Base-by-base conservation (phyloP, 2,888 invertebrate genomes). In the Meghimatium bilineatum region DNA sequence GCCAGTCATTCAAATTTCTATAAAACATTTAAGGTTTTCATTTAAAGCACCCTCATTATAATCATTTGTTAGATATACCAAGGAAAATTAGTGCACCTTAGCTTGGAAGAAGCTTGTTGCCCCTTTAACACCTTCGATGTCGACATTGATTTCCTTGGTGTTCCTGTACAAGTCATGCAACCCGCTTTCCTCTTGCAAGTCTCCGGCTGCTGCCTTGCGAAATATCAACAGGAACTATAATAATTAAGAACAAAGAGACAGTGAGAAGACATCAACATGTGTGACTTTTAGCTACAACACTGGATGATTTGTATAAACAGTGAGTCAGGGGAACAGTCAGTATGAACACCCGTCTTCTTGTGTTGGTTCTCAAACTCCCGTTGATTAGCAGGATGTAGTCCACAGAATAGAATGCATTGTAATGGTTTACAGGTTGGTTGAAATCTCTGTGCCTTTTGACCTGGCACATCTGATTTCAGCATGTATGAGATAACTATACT, bases 21-120 rank as follows among this genome's bases (percentile, higher is more conserved):
- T 52, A 52, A 10, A 10, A 52, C 56, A 52, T 10, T 20, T 17
- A 52, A 52, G 56, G 56, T 20, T 52, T 52, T 52, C 56, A 10
- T 52, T 52, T 10, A 52, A 10, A 52, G 10, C 56, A 17, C 14
- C 14, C 56, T n/a, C n/a, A n/a, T n/a, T n/a, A n/a, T n/a, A n/a
- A n/a, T n/a, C 44, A 44, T n/a, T 3, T 26, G 20, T 67, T 20
- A 32, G 32, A 26, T 5, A 32, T 66, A 75, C 56, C 74, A 84
- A 8, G 12, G 44, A 44, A 5, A 12, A 69, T 32, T 36, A 26
- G 5, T 10, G 0, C 93, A 96, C 96, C 95, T 98, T 98, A 0
- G 98, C 97, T 95, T 98, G 97, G 92, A 98, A 98, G 95, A 98
- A 98, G 92, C 96, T 96, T 93, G 98, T 98, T 60, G 98, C 98